Conservation (phyloP, 2,797 vertebrate species). For the Pristis pectinata region DNA sequence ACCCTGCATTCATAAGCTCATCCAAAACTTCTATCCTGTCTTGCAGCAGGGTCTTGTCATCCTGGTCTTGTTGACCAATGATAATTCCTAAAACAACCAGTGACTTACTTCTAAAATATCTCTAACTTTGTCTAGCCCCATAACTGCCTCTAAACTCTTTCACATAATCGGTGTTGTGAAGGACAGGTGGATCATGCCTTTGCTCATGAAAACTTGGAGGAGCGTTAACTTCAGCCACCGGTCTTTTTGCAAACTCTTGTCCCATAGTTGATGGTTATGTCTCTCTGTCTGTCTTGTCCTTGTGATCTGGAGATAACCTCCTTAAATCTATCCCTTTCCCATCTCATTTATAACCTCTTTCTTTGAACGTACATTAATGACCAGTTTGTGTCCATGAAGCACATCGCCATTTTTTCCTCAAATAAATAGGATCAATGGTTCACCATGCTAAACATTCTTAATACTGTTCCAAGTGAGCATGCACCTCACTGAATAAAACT, state of each 20-base stretch:
- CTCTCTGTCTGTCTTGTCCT: too few relatives aligned
- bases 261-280: too few relatives aligned
- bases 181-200: not conserved
- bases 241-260: too few relatives aligned
- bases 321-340: too few relatives aligned
- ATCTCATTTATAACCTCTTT: too few relatives aligned
- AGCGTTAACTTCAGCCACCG: too few relatives aligned
- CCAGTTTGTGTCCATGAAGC: not conserved
- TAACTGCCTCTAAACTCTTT: not conserved
- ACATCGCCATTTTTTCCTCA: not conserved
- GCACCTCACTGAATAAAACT: not conserved
- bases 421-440: not conserved
- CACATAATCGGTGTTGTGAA: not conserved
- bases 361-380: too few relatives aligned
- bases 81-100: not conserved
- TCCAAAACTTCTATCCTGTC: not conserved
- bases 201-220: too few relatives aligned
- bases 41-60: not conserved
- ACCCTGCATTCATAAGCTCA: not conserved
- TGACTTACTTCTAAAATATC: not conserved
- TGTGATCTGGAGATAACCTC: too few relatives aligned
- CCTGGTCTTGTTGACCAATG: not conserved
- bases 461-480: not conserved
- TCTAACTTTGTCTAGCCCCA: not conserved
- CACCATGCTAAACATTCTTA: not conserved